phyloP scores from a whole-genome alignment of 1,140 invertebrate genomes.

The Drosophila malerkotliana region DNA sequence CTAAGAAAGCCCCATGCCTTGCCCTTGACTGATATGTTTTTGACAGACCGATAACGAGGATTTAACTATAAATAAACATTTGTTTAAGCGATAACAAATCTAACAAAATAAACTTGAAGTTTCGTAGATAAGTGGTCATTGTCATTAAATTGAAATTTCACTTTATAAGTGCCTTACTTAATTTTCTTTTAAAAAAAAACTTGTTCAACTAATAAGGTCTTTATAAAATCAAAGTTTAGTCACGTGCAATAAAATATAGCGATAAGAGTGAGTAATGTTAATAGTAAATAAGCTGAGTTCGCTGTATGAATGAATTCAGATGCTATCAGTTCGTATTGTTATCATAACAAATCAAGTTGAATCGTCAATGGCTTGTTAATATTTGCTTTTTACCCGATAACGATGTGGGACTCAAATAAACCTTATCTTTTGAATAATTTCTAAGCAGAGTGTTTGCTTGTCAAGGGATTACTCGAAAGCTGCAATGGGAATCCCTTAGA shows the following conservation, averaged over 20 bases:
- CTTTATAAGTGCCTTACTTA: too few relatives aligned
- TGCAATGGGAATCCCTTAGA: constrained; percentile 2
- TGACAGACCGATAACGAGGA: not conserved
- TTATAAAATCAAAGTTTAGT: not conserved
- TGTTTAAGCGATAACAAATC: not conserved
- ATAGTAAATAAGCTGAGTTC: not conserved
- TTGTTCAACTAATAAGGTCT: constrained; percentile 1
- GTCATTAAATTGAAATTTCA: too few relatives aligned
- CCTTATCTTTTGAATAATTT: constrained; percentile 21
- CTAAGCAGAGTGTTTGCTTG: constrained; percentile 6
- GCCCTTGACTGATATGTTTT: not conserved
- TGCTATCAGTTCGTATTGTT: constrained; percentile 47
- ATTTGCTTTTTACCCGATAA: constrained; percentile 50
- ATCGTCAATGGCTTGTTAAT: constrained; percentile 43
- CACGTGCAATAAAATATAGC: not conserved
- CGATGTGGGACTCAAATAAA: constrained; percentile 31
- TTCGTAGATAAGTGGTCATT: too few relatives aligned
- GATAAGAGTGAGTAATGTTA: constrained; percentile 13
- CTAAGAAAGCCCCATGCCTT: not conserved
- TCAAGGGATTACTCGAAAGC: not conserved
- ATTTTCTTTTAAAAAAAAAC: too few relatives aligned
- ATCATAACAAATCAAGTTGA: constrained; percentile 29
- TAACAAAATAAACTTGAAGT: not conserved
- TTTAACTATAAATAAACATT: not conserved
- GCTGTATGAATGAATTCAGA: constrained; percentile 41